phyloP scores from a whole-genome alignment of 2,888 invertebrate genomes.

The Bursaphelenchus okinawaensis region DNA sequence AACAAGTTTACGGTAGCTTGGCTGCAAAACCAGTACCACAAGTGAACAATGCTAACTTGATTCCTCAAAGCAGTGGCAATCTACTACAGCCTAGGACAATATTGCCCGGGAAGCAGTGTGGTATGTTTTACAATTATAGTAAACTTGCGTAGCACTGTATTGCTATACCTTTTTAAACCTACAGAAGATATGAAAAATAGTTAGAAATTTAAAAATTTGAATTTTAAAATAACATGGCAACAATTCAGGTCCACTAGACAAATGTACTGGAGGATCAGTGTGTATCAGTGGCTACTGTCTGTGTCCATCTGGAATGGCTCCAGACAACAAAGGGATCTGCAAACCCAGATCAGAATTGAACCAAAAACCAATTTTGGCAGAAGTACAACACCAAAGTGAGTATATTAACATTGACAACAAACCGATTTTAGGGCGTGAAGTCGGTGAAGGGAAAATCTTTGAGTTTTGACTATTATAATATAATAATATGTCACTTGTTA shows the following conservation, averaged over 20 bases:
- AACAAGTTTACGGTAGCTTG: conserved; percentile 8
- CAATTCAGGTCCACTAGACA: conserved; percentile 49
- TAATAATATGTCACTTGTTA: too few species aligned
- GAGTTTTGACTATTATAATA: too few species aligned
- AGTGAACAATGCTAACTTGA: not conserved
- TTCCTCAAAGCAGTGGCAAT: conserved; percentile 17
- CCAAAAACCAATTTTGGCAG: not conserved
- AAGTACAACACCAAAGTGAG: not conserved
- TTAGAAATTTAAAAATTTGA: not conserved
- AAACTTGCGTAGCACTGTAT: not conserved
- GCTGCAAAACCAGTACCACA: not conserved
- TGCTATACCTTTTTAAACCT: too few species aligned
- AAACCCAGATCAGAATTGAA: not conserved
- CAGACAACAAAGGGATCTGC: conserved; percentile 3
- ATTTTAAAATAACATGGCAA: not conserved
- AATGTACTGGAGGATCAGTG: conserved; percentile 50
- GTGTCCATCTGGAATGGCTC: conserved; percentile 48
- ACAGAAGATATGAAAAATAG: not conserved
- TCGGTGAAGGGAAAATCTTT: too few species aligned
- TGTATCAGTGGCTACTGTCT: conserved; percentile 52
- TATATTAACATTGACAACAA: too few species aligned
- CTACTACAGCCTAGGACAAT: conserved; percentile 30
- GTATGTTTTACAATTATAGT: conserved; percentile 15
- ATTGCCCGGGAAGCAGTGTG: conserved; percentile 45
- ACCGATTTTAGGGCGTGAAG: too few species aligned